Base-by-base conservation (phyloP, 30 jellyfish, hydroid and myxozoan species). In the Phacellophora camtschatica region DNA sequence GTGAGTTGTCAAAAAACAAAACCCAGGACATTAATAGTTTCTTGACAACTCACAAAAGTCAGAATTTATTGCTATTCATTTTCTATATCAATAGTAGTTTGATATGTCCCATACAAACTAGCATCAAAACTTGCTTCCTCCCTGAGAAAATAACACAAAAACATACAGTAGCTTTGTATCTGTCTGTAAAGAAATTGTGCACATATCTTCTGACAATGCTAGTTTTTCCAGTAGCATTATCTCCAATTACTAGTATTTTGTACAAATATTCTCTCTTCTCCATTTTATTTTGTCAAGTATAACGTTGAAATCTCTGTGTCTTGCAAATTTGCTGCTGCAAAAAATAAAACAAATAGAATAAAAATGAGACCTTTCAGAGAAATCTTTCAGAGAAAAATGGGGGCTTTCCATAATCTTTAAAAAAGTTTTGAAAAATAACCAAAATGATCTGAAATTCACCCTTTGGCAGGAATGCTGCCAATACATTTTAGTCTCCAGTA, bases 91-190 rank as follows among this genome's bases (percentile, higher is more conserved):
- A n/a, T n/a, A n/a, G n/a, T n/a, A n/a, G n/a, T n/a, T n/a, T n/a
- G n/a, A n/a, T n/a, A n/a, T n/a, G n/a, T 8, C 0, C 22, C 15
- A 45, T 1, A 45, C 58, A 45, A 43, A 43, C 57, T 43, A 2
- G 12, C 12, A 43, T 0, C 58, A 45, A 45, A 45, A 19, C 2
- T 45, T 2, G 55, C 25, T 22, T 8, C 32, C 55, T 32, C 32
- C 12, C n/a, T 64, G 78, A 30, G 31, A 36, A 57, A 15, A 15
- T 22, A 12, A 4, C 27, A 33, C 24, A 35, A 54, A 83, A 91
- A 77, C 95, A 84, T 91, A 91, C 98, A 19, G 98, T 91, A 50
- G 98, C 98, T 58, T 96, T 91, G 74, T 91, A 91, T 35, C 90
- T 86, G 11, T 75, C 96, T 13, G 96, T 85, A 51, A 91, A 91